Percentiles rank a stretch among this genome's conserved stretches.
Conservation (phyloP, 2,797 vertebrate species). For the Streptopelia turtur region DNA sequence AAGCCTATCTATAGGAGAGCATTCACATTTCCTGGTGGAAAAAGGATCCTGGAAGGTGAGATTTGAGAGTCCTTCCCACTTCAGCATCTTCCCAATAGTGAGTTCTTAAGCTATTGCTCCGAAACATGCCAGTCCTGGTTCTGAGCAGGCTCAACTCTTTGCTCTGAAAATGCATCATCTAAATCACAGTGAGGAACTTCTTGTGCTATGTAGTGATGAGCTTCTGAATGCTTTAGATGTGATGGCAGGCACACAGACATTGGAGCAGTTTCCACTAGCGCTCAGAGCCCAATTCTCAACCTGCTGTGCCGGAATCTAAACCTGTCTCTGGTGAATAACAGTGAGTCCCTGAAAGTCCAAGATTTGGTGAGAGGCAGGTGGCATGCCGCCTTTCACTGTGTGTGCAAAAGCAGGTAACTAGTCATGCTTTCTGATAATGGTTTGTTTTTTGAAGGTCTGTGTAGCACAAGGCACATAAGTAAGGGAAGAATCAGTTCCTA, state of each 20-base stretch:
- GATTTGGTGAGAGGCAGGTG: not conserved
- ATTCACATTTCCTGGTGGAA: not conserved
- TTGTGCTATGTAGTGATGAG: not conserved
- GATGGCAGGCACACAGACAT: not conserved
- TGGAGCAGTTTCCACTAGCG: too few species aligned
- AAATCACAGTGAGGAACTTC: not conserved
- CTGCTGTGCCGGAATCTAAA: not conserved
- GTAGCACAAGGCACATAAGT: not conserved
- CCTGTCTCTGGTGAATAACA: not conserved
- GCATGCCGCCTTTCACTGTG: rapidly evolving
- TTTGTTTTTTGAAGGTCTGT: not conserved
- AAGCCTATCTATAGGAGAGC: not conserved
- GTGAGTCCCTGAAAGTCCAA: not conserved
- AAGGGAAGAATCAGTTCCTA: not conserved
- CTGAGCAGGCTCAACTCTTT: not conserved
- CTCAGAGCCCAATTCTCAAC: not conserved
- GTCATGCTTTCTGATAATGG: not conserved
- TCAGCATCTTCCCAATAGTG: not conserved
- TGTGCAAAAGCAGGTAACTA: not conserved
- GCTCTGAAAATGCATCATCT: not conserved
- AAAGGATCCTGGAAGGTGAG: not conserved
- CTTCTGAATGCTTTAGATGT: not conserved
- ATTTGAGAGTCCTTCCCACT: not conserved
- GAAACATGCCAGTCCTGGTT: not conserved
- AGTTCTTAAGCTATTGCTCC: not conserved